Percentiles rank a stretch among this genome's conserved stretches.
These are phyloP conservation scores for Calycopis cecrops DNA, from an alignment of 1,140 invertebrate genomes.

Conservation along the genomic window DNA sequence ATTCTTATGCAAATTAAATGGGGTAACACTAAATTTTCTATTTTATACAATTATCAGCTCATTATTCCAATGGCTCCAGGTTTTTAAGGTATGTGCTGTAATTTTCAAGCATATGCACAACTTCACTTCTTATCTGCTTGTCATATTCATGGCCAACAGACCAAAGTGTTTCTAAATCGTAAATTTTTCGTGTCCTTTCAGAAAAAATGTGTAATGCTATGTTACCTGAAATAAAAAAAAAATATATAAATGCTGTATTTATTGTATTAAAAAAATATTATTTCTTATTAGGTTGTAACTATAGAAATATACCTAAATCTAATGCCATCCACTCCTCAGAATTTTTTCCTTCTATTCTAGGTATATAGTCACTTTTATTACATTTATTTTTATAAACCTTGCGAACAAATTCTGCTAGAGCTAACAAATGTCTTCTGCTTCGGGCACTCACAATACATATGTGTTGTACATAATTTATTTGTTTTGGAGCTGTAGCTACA, in stretches of 20 bases:
- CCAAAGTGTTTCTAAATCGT: constrained; percentile 95
- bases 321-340: constrained; percentile 90
- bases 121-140: constrained; percentile 77
- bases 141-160: constrained; percentile 89
- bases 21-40: no score
- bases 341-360: constrained; percentile 85
- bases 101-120: constrained; percentile 77
- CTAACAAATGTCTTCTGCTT: constrained; percentile 84
- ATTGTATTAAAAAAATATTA: background rate
- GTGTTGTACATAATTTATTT: constrained; percentile 88
- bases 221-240: constrained; percentile 79
- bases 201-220: constrained; percentile 94
- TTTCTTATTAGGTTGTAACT: no score
- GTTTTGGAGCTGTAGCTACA: constrained; percentile 84
- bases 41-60: constrained; percentile 6
- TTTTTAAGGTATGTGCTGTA: constrained; percentile 79
- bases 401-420: constrained; percentile 85
- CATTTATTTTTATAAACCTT: constrained; percentile 88
- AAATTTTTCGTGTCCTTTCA: constrained; percentile 79
- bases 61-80: constrained; percentile 72
- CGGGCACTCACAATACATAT: constrained; percentile 86
- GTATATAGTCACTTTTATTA: constrained; percentile 78
- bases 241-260: background rate
- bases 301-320: constrained; percentile 83
- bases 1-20: no score